Evolutionary conservation across 2,797 vertebrate genomes (phyloP), one percentile per base, ranked within the genome.

Genomic region (Phrynocephalus forsythii): DNA sequence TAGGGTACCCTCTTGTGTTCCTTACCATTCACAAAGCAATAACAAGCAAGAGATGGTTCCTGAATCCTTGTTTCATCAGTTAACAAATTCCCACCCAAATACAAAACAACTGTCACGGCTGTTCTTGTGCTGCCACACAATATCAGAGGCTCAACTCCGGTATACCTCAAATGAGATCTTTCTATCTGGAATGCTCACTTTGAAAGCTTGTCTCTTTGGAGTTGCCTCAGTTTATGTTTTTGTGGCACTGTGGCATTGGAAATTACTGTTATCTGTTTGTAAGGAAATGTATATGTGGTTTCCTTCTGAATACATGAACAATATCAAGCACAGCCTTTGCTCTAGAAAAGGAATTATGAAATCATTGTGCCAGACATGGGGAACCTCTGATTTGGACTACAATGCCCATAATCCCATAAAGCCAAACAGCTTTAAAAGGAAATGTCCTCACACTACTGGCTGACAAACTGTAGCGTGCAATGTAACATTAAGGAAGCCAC

Each of bases 281-380:
- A 76, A 7, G 63, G 33, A 91, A 18, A 50, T 56, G 48, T 83
- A 85, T 82, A 63, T 89, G 89, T 52, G 88, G 87, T 89, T 92
- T 56, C 66, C 83, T 73, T 89, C 91, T 87, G 60, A 91, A 92
- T 87, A 87, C 60, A 24, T 81, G 28, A 80, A 83, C 82, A 2
- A 87, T 84, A 20, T 66, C 82, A 79, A 68, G 9, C 28, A 77
- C 68, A 13, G 28, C 83, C 86, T 38, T 63, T 78, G 60, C 9
- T 60, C 10, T 67, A 69, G 86, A 73, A 75, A 67, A 69, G 76
- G 82, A 50, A 38, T 82, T 68, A 13, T 20, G 73, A 71, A 77
- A 38, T 80, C n/a, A 30, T 72, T 30, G 33, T 30, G 6, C 71
- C 30, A 72, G 71, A 13, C 30, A 30, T 72, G 15, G 71, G n/a